Conservation (phyloP, 2,797 vertebrate species). For the Oreonectes daqikongensis region DNA sequence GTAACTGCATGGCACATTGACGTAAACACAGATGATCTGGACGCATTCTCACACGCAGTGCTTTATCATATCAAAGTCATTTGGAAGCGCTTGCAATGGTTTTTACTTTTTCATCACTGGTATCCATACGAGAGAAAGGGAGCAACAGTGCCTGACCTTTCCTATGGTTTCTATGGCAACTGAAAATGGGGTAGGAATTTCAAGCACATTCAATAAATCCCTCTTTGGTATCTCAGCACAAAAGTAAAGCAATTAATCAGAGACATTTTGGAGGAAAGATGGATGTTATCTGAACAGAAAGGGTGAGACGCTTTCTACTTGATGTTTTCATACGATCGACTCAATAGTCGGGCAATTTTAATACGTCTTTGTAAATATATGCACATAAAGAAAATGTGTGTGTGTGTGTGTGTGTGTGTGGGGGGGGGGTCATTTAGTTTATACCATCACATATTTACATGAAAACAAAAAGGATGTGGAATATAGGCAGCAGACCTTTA, state of each 20-base stretch:
- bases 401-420: neutral
- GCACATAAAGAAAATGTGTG: slow-evolving; percentile 7
- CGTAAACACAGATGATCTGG: slow-evolving; percentile 3
- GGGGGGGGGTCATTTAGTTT: slow-evolving; percentile 12
- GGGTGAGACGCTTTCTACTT: neutral
- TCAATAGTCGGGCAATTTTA: slow-evolving; percentile 1
- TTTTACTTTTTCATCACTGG: slow-evolving; percentile 54
- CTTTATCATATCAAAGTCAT: slow-evolving; percentile 11
- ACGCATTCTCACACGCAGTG: neutral
- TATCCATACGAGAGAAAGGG: slow-evolving; percentile 46
- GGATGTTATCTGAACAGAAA: neutral
- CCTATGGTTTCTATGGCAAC: slow-evolving; percentile 71
- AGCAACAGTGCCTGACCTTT: slow-evolving; percentile 60
- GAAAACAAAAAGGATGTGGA: slow-evolving; percentile 48
- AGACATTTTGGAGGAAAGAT: slow-evolving; percentile 51
- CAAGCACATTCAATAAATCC: slow-evolving; percentile 63
- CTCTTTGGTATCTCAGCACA: slow-evolving; percentile 65
- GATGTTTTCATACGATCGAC: slow-evolving; percentile 18
- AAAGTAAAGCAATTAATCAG: slow-evolving; percentile 66
- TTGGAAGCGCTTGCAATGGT: slow-evolving; percentile 48
- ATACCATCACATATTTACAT: slow-evolving; percentile 24
- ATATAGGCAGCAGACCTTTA: slow-evolving; percentile 49
- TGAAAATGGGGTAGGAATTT: slow-evolving; percentile 62
- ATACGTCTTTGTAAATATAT: slow-evolving; percentile 29
- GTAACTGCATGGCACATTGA: slow-evolving; percentile 1